Base-by-base conservation (phyloP, 2,888 invertebrate species). In the Eugnorisma glareosa region DNA sequence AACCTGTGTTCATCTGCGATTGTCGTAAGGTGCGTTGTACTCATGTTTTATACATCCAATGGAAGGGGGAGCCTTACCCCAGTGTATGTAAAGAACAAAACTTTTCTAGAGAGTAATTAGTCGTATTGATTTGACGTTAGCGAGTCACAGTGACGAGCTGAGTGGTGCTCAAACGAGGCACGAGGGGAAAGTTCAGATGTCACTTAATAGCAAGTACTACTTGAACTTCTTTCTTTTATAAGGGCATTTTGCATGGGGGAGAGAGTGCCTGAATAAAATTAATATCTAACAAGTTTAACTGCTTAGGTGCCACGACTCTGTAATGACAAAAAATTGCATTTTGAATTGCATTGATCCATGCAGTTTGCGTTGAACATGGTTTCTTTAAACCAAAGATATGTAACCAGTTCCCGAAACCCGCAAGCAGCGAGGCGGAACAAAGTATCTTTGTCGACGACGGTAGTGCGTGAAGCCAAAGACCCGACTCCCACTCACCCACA, bases 111-210 rank as follows among this genome's bases (percentile, higher is more conserved):
- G 35, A 51, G 73, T 84, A 88, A 89, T 89, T 86, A 86, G 76
- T 78, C 66, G 73, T 79, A 83, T 81, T 83, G 84, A 87, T 86
- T 80, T 79, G 78, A 82, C 78, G 73, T 77, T 73, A 81, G 76
- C 68, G 43, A 54, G 57, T 77, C 75, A 63, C 68, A 43, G 75
- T n/a, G 76, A 67, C 40, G 37, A 72, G 78, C 59, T 8, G 78
- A 87, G 77, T 69, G 79, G 43, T 75, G 40, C 78, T 80, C 69
- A 1, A 13, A 21, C 8, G 31, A 43, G 37, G 61, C 57, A 10
- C 18, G 75, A 75, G 81, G 67, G 82, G 75, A 48, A 77, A 75
- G 81, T 83, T 83, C 73, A 75, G 79, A 77, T 61, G 66, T 61
- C 70, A 67, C 75, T 70, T 66, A 71, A 67, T 37, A 67, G 54